Base-by-base conservation (phyloP, 2,888 invertebrate genomes). In the Zonitis immaculata region DNA sequence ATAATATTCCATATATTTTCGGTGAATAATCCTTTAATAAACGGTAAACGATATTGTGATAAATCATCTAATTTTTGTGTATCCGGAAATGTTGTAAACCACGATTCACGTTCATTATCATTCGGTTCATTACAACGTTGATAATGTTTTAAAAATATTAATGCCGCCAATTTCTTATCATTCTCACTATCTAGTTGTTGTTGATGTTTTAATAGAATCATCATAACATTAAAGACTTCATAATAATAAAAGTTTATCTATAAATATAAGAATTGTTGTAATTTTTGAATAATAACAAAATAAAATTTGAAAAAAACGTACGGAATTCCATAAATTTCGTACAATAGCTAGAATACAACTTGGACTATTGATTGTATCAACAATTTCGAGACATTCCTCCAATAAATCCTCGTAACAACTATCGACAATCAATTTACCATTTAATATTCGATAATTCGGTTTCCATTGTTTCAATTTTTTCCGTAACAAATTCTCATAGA, bases 201-300 rank as follows among this genome's bases (percentile, higher is more conserved):
- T 32, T 46, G 39, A 12, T 42, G 20, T 16, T 50, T 48, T 27
- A 73, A 51, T 9, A 78, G 66, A 44, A 75, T 70, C 53, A 78
- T 64, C 42, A 80, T 73, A 14, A 77, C 75, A 20, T 75, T 64
- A 58, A 78, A 79, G 4, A 79, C 75, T 71, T 81, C 81, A 55
- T 81, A 80, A 57, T 80, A 71, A 64, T 81, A 81, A 57, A 76
- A 77, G 64, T 79, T 80, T 0, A 79, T 69, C 77, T 78, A 62
- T 43, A 68, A 67, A 30, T 39, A 39, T 45, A 14, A 45, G 3
- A 22, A 5, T n/a, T n/a, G 3, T n/a, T 8, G 26, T 7, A 12
- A 12, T 6, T 35, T 12, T 12, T 6, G 3, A 14, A 35, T 35
- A 14, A 35, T 12, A 35, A 16, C 3, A 43, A 11, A 18, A 1